Base-by-base conservation (phyloP, 2,113 vertebrate species). In the Eupsittula cactorum region DNA sequence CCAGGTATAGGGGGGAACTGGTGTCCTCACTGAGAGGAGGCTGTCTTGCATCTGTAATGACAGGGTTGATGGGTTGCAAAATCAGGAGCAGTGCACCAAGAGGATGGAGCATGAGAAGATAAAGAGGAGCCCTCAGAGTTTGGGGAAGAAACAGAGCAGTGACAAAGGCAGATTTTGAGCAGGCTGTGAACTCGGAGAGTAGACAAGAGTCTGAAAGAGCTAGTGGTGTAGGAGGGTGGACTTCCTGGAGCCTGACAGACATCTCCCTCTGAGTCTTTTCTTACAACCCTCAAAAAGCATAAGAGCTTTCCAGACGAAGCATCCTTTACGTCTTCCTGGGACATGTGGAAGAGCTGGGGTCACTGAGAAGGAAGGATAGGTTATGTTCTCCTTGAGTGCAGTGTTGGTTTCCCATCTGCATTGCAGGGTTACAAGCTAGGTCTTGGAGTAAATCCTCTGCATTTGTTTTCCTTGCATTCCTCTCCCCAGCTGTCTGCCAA, bases 21-120 rank as follows among this genome's bases (percentile, higher is more conserved):
- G 14, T 79, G 62, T 71, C 57, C 47, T 92, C 50, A 13, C 25
- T 46, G 57, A 7, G 23, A 50, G 42, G 33, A 44, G 23, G 39
- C 19, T 6, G 52, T 19, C 79, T 60, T 35, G 17, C 29, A 60
- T 15, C 37, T 28, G 5, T 33, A 39, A 2, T 25, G 46, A 28
- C 37, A 78, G 77, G 21, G 33, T 47, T 83, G 29, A 11, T 76
- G 69, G 47, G 64, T 62, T 49, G 13, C 44, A 31, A 35, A 80
- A 69, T 29, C 35, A 23, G 37, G 82, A 42, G 16, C 42, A 37
- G 8, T 55, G 68, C 28, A 13, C 14, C 21, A 37, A 31, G 28
- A 75, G n/a, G 11, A 37, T 3, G 5, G 39, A 31, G 16, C 25
- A 4, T 16, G 15, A 49, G 41, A 63, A 11, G 0, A 1, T 11